These are phyloP conservation scores for Archivesica marissinica DNA, from an alignment of 1,140 invertebrate genomes.

Conservation along the genomic window DNA sequence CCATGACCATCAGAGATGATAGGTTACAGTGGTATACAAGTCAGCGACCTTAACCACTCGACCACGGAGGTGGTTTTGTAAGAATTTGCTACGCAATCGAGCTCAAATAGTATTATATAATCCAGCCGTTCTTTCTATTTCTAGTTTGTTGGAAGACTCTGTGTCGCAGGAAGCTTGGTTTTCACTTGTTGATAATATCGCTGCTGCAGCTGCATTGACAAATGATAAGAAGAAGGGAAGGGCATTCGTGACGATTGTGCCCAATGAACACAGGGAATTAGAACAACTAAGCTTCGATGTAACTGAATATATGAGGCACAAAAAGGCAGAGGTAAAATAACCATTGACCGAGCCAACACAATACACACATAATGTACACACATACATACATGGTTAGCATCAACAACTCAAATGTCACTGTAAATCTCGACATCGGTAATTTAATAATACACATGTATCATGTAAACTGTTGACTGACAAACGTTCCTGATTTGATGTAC, in stretches of 20 bases:
- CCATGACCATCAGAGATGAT: too few relatives aligned
- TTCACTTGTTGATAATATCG: constrained; percentile 68
- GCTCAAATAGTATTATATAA: not conserved
- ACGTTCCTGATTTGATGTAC: too few relatives aligned
- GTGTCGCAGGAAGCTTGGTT: constrained; percentile 70
- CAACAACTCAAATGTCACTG: too few relatives aligned
- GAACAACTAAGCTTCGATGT: constrained; percentile 74
- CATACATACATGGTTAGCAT: too few relatives aligned
- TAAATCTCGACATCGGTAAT: too few relatives aligned
- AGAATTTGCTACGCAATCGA: not conserved
- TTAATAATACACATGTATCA: too few relatives aligned
- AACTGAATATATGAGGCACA: constrained; percentile 68
- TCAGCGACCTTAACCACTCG: too few relatives aligned
- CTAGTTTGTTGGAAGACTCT: constrained; percentile 45
- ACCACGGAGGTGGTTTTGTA: too few relatives aligned
- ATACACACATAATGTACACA: too few relatives aligned
- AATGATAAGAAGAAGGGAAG: constrained; percentile 60
- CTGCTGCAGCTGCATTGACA: constrained; percentile 55
- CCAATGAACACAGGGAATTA: constrained; percentile 68
- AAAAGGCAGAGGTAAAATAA: constrained; percentile 66
- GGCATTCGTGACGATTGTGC: constrained; percentile 71
- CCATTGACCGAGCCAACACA: not conserved
- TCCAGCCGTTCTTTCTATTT: not conserved
- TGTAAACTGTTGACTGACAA: too few relatives aligned
- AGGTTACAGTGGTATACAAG: too few relatives aligned